Evolutionary conservation across 2,888 invertebrate genomes (phyloP), one percentile per base, ranked within the genome.

Genomic region (Morpho achilles): DNA sequence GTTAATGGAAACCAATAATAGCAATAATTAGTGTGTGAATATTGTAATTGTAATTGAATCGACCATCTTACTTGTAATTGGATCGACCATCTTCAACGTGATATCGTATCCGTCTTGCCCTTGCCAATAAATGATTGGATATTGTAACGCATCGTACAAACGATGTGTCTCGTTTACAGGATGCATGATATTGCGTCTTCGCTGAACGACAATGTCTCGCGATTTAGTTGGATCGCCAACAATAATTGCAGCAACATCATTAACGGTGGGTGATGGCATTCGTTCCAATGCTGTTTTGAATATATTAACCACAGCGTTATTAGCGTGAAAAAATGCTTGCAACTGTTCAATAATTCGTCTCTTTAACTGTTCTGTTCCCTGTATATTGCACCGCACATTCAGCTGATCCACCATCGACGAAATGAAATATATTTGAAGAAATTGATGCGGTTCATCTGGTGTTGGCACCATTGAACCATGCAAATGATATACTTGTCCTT

Each of bases 1-100:
- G 61, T 64, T 66, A 63, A 64, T 64, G 60, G 62, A 64, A 63
- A 62, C 61, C 66, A 66, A 64, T 63, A 61, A 61, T 62, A 64
- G 56, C 53, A 60, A 60, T 60, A 60, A 61, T 49, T 58, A 54
- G 91, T 92, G 8, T 92, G 87, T n/a, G 74, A 76, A 68, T 92
- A 93, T 70, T 66, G 62, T 16, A 16, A 1, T 16, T 16, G 16
- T 16, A 16, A 16, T 16, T 16, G 16, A 1, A 16, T 16, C 16
- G 16, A 16, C 16, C 16, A 16, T 16, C 16, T 63, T 23, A 64
- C 62, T 60, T 60, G 60, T 63, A 57, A 57, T 59, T 58, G 63
- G 60, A 62, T 64, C 58, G 47, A 59, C 59, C 65, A 61, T 59
- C 51, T 61, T 64, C 55, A 61, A 54, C 53, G 56, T 64, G 56